A percentile compares a stretch with the other conserved stretches of the same genome.
phyloP scores from a whole-genome alignment of 2,113 vertebrate genomes.

The Neopipo cinnamomea region DNA sequence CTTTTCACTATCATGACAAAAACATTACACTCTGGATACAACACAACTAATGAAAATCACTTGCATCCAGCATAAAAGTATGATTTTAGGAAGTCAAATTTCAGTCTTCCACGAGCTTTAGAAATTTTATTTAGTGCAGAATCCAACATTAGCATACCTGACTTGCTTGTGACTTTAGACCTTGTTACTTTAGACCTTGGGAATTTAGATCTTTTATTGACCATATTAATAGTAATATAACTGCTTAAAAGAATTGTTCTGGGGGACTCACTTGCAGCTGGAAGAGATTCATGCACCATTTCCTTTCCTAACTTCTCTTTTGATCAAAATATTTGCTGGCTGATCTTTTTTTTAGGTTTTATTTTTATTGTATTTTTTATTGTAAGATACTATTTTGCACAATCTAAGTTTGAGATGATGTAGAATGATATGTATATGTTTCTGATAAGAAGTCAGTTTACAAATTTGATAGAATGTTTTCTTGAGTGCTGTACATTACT shows the following conservation, averaged over 20 bases:
- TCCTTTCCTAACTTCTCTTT: not conserved
- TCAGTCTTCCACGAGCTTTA: not conserved
- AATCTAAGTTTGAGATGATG: not conserved
- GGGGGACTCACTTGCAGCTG: not conserved
- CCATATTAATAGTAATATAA: not conserved
- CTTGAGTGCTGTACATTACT: not conserved
- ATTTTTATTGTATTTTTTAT: not conserved
- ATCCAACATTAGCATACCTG: not conserved
- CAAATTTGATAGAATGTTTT: not conserved
- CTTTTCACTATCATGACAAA: not conserved
- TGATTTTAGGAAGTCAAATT: not conserved
- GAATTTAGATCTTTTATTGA: not conserved
- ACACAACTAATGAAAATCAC: not conserved
- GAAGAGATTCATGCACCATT: accelerated
- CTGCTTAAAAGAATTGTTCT: not conserved
- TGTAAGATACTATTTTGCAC: not conserved
- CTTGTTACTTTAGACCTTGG: not conserved
- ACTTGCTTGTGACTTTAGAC: not conserved
- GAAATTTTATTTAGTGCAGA: not conserved
- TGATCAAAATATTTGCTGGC: not conserved
- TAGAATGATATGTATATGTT: not conserved
- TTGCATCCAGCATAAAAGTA: not conserved
- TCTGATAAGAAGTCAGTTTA: not conserved
- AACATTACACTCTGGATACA: not conserved
- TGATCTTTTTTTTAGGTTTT: not conserved